Percentiles rank a stretch among this genome's conserved stretches.
Conservation (phyloP, 2,797 vertebrate species). For the Sebastolobus alascanus region DNA sequence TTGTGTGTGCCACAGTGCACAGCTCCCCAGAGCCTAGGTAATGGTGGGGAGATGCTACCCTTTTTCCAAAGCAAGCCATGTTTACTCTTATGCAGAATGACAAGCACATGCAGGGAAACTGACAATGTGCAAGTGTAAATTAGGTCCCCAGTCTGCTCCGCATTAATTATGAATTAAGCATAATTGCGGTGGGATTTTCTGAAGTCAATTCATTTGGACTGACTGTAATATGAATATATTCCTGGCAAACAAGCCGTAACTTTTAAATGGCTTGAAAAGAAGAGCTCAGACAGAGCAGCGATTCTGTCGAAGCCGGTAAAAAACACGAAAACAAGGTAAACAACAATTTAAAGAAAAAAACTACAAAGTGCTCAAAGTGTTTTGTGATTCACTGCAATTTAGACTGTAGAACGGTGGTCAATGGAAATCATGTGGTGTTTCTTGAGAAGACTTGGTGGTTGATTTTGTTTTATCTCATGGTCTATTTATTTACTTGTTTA, state of each 20-base stretch:
- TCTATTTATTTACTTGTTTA: constrained; percentile 19
- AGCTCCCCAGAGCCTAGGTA: constrained; percentile 76
- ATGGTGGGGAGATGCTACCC: constrained; percentile 76
- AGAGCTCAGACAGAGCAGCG: constrained; percentile 27
- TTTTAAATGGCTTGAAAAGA: constrained; percentile 60
- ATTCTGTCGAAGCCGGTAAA: constrained; percentile 30
- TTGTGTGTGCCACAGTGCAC: constrained; percentile 64
- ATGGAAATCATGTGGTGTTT: constrained; percentile 20
- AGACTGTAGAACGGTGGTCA: constrained; percentile 7
- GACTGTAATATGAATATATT: constrained; percentile 80
- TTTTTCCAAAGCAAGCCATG: constrained; percentile 80
- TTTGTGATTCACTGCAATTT: constrained; percentile 23
- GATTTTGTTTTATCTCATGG: constrained; percentile 27
- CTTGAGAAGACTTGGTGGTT: constrained; percentile 13
- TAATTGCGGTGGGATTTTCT: constrained; percentile 86
- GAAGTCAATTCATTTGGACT: constrained; percentile 84
- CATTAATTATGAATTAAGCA: constrained; percentile 89
- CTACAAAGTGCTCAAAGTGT: not conserved
- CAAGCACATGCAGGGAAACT: constrained; percentile 83
- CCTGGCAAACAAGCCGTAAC: constrained; percentile 64
- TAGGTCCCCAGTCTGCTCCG: constrained; percentile 84
- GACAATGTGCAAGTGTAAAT: constrained; percentile 86
- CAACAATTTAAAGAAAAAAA: constrained; percentile 27
- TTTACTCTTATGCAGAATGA: constrained; percentile 85
- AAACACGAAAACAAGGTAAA: constrained; percentile 49